These are phyloP conservation scores for Halcyon badia DNA, from an alignment of 2,797 vertebrate species.

Conservation along the genomic window DNA sequence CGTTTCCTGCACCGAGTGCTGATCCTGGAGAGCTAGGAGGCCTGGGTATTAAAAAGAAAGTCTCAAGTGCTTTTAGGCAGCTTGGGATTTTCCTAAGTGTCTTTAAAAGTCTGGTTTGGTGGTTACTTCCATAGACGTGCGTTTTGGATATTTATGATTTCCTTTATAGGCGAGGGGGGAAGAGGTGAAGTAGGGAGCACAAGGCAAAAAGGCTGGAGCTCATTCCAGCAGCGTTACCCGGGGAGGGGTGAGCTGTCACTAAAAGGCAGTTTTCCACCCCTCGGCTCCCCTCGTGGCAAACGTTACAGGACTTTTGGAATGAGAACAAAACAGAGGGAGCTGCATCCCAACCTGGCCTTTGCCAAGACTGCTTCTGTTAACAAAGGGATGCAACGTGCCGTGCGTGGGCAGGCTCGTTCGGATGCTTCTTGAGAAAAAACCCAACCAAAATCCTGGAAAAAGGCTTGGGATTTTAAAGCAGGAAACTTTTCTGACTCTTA, in stretches of 20 bases:
- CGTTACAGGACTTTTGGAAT: neutral
- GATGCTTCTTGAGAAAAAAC: neutral
- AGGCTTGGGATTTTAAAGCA: neutral
- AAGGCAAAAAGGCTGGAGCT: neutral
- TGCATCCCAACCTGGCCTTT: neutral
- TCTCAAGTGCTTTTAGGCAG: neutral
- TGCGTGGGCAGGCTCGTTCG: neutral
- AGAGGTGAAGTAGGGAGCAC: neutral
- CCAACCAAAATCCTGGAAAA: neutral
- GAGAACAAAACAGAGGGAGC: neutral
- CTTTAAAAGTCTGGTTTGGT: neutral
- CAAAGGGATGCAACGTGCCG: neutral
- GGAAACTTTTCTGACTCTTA: neutral
- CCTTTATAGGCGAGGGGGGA: neutral
- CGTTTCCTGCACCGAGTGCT: neutral
- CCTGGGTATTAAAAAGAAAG: neutral
- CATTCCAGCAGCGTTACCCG: no score
- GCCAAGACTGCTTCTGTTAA: neutral
- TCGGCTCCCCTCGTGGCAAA: neutral
- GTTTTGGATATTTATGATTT: neutral
- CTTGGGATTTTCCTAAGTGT: neutral
- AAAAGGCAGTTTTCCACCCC: neutral
- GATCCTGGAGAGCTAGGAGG: neutral
- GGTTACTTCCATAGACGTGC: neutral
- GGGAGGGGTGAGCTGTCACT: neutral